These are phyloP conservation scores for Caenorhabditis sp. DNA, from an alignment of 2,888 invertebrate genomes.

Conservation along the genomic window DNA sequence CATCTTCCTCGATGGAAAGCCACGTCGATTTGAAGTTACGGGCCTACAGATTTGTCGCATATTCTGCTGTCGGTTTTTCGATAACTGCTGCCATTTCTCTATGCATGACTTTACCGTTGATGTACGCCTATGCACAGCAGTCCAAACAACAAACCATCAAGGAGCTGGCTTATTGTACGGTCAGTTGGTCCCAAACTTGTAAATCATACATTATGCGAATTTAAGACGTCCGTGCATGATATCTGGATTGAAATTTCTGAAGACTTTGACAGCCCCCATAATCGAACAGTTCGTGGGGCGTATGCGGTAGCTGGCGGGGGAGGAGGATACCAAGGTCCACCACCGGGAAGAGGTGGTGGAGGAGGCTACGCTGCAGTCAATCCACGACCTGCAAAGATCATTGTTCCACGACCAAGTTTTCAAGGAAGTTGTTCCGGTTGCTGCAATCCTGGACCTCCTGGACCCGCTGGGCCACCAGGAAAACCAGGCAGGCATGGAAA, in stretches of 20 bases:
- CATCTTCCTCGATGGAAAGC: slow-evolving; percentile 35
- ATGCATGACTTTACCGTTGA: slow-evolving; percentile 34
- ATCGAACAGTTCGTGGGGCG: slow-evolving; percentile 34
- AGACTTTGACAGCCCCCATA: background rate
- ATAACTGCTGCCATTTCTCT: slow-evolving; percentile 20
- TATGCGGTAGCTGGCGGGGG: slow-evolving; percentile 16
- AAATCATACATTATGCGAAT: background rate
- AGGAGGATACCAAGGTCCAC: background rate
- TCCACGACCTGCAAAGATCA: background rate
- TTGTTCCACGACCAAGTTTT: background rate
- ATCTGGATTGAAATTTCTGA: slow-evolving; percentile 40
- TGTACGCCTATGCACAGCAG: slow-evolving; percentile 27
- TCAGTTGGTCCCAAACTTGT: too few species aligned
- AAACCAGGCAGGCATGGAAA: slow-evolving; percentile 40
- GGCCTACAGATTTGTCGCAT: slow-evolving; percentile 31
- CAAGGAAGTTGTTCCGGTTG: slow-evolving; percentile 35
- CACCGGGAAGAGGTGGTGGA: background rate
- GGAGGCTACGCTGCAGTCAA: slow-evolving; percentile 12
- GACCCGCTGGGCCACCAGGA: slow-evolving; percentile 37
- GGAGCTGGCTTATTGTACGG: slow-evolving; percentile 44
- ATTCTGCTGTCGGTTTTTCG: slow-evolving; percentile 36
- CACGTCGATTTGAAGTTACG: slow-evolving; percentile 18
- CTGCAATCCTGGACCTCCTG: slow-evolving; percentile 49
- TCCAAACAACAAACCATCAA: slow-evolving; percentile 7
- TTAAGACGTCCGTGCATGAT: slow-evolving; percentile 28